These are phyloP conservation scores for Phoxinus phoxinus DNA, from an alignment of 2,113 vertebrate species.

Conservation along the genomic window DNA sequence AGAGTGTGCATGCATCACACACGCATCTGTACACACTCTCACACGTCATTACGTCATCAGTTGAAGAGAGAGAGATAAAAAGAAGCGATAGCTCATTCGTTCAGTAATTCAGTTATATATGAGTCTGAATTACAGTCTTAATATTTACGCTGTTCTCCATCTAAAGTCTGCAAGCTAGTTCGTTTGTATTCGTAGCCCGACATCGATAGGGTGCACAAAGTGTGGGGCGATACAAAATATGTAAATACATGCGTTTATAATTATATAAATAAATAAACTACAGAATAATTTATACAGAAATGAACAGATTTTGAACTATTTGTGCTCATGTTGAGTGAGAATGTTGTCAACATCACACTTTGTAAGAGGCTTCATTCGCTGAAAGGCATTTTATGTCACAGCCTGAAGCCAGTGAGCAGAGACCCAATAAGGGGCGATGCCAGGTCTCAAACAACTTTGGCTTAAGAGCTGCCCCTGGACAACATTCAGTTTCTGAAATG, in stretches of 20 bases:
- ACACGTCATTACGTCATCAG: slow-evolving; percentile 4
- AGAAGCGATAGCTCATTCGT: slow-evolving; percentile 19
- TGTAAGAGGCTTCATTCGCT: slow-evolving; percentile 61
- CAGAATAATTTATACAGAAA: slow-evolving; percentile 40
- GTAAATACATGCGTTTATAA: slow-evolving; percentile 43
- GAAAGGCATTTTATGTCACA: slow-evolving; percentile 61
- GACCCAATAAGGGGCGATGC: slow-evolving; percentile 43
- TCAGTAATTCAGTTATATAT: slow-evolving; percentile 27
- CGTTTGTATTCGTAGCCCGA: slow-evolving; percentile 17
- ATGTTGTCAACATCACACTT: slow-evolving; percentile 60
- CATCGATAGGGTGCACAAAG: slow-evolving; percentile 8
- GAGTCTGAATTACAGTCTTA: slow-evolving; percentile 11
- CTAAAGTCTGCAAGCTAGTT: slow-evolving; percentile 36
- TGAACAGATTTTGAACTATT: slow-evolving; percentile 23
- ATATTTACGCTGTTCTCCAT: slow-evolving; percentile 2
- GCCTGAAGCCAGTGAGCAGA: slow-evolving; percentile 61
- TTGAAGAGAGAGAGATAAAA: slow-evolving; percentile 42
- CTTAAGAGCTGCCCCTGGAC: slow-evolving; percentile 62
- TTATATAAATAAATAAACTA: slow-evolving; percentile 47
- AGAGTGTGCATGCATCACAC: slow-evolving; percentile 38
- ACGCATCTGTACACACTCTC: slow-evolving; percentile 40
- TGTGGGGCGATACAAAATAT: slow-evolving; percentile 53
- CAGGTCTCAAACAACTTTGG: slow-evolving; percentile 17
- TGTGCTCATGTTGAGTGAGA: slow-evolving; percentile 39
- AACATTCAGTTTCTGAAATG: slow-evolving; percentile 61